Evolutionary conservation across 2,797 vertebrate genomes (phyloP), one percentile per base, ranked within the genome.

Genomic region (Enteromius mattozi): DNA sequence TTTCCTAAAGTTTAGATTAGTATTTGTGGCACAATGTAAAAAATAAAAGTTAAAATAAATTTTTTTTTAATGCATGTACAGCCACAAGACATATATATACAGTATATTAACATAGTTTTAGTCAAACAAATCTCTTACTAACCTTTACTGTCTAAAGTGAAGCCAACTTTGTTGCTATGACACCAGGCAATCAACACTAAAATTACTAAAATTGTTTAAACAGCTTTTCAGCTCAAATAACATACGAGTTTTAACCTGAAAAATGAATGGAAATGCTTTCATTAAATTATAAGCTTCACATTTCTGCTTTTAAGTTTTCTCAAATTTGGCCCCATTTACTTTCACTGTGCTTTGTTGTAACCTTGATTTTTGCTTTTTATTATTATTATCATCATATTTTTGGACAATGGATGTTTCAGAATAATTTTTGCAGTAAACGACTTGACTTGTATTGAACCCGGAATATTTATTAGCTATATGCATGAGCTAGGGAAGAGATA

Each of bases 401-500:
- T 16, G 13, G 61, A 4, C 2, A 27, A 14, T 14, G 12, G 12
- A 35, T 33, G 4, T 66, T 35, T 66, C 33, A 19, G 0, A 35
- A 35, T 35, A 4, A 66, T 66, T 66, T 66, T 68, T 10, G 7
- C 0, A 16, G 14, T 19, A 21, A 68, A 37, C 33, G 14, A 6
- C 33, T 76, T 40, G 33, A 37, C 33, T 59, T 56, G 19, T 59
- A n/a, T 66, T 33, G 61, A 33, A 77, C 13, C 42, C 5, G 7
- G 27, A 78, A 65, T 40, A 27, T n/a, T 68, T 54, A 14, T 5
- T 42, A 12, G 13, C 10, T 13, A 8, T 8, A 42, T 42, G 40
- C 40, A 42, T 42, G 40, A 42, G 59, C 1, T 3, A 78, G 69
- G 24, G 27, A 35, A 6, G 78, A 68, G 59, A 81, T 83, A 87